Evolutionary conservation across 2,797 vertebrate genomes (phyloP), one percentile per base, ranked within the genome.

Genomic region (Pseudopleuronectes americanus): DNA sequence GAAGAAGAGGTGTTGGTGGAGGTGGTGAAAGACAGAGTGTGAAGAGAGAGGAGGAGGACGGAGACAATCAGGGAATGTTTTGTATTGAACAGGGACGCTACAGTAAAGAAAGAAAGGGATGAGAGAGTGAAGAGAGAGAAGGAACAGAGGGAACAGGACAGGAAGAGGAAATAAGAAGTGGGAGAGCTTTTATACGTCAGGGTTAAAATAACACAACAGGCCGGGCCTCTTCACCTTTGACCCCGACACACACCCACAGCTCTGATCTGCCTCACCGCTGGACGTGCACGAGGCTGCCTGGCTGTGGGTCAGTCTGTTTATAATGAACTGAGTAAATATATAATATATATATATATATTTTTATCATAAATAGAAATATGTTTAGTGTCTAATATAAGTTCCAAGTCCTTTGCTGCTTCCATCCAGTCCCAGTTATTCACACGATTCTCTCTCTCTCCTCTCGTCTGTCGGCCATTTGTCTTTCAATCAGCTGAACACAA

Each of bases 191-290:
- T 28, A 66, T 51, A 71, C 67, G 58, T 64, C 79, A 64, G 66
- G 82, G 84, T 84, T 87, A 90, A 22, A 87, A 92, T 76, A 93
- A 92, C 87, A 91, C 58, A 68, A 69, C 41, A 80, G 73, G 74
- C 72, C 52, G 66, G 74, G 74, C 71, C 71, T 77, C 66, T 76
- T 76, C 77, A 91, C 86, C 88, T 90, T 58, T 84, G 80, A 90
- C 86, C 85, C 84, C 4, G 67, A 53, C 69, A 78, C 51, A 72
- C 41, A 43, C 41, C 12, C 41, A 43, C 41, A 86, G 85, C 77
- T 55, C 68, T 66, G 60, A 47, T 8, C 64, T 54, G 33, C 67
- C 60, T 56, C 57, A 68, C 61, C 23, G 60, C 72, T 47, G 64
- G 57, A 55, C n/a, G 59, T 49, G 73, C 0, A 38, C 19, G 14